A percentile compares a stretch with the other conserved stretches of the same genome.
Conservation (phyloP, 2,888 invertebrate species). For the Cybosia mesomella region DNA sequence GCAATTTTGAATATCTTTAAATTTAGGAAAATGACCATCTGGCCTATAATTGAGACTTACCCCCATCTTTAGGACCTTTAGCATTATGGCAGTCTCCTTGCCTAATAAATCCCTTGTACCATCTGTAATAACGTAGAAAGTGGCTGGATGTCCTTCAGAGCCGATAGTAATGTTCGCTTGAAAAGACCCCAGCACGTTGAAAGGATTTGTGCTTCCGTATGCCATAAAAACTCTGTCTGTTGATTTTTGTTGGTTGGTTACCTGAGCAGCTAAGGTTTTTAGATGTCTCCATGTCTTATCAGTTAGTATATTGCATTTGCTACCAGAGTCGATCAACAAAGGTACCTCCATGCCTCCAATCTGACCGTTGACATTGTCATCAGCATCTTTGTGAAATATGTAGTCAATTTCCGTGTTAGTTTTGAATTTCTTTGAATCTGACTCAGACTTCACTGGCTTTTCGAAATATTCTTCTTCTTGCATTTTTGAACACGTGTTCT, state of each 20-base stretch:
- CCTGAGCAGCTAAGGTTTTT: conserved; percentile 20
- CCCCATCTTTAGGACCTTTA: conserved; percentile 40
- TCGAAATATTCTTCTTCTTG: neutral
- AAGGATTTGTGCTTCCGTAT: conserved; percentile 37
- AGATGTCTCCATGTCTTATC: conserved; percentile 34
- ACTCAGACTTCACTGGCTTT: neutral
- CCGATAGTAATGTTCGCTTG: conserved; percentile 24
- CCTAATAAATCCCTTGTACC: conserved; percentile 42
- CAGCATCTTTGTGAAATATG: conserved; percentile 37
- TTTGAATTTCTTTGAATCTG: neutral
- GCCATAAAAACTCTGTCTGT: conserved; percentile 34
- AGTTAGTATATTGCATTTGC: conserved; percentile 36
- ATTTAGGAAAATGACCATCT: no score
- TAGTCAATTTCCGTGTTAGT: conserved; percentile 29
- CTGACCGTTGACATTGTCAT: conserved; percentile 27
- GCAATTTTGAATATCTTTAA: no score
- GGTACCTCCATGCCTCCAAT: conserved; percentile 31
- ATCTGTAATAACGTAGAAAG: conserved; percentile 17
- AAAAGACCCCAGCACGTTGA: conserved; percentile 42
- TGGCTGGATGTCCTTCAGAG: neutral
- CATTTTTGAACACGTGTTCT: conserved; percentile 21
- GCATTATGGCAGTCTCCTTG: conserved; percentile 31
- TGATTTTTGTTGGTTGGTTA: conserved; percentile 25
- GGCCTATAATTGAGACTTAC: conserved; percentile 29
- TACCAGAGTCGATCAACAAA: conserved; percentile 45